Conservation (phyloP, 2,888 invertebrate genomes). For the Lepidonotus clava region DNA sequence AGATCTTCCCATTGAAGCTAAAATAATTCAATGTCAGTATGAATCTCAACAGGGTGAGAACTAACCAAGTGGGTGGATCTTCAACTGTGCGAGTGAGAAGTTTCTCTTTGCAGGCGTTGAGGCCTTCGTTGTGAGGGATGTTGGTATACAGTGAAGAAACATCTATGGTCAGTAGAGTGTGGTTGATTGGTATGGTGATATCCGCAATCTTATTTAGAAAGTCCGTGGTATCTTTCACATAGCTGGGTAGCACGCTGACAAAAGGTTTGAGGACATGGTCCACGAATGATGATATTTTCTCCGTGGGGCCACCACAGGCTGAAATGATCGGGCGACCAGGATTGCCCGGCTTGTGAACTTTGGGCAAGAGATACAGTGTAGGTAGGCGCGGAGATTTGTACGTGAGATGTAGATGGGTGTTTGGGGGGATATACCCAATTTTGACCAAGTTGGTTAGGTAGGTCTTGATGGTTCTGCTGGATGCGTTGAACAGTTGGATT, state of each 20-base stretch:
- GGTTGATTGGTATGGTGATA: not conserved
- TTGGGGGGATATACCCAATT: not conserved
- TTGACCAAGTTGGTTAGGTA: not conserved
- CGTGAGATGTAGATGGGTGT: not conserved
- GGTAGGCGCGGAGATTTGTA: not conserved
- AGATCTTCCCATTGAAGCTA: slow-evolving; percentile 57
- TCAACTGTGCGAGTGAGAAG: not conserved
- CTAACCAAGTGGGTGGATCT: not conserved
- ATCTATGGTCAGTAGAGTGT: not conserved
- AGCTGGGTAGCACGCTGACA: not conserved
- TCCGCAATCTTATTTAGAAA: not conserved
- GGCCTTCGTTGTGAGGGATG: slow-evolving; percentile 5
- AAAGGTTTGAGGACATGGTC: not conserved
- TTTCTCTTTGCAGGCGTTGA: not conserved
- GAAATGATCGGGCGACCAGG: slow-evolving; percentile 11
- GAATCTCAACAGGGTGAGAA: not conserved
- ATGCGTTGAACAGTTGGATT: not conserved
- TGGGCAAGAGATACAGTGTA: not conserved
- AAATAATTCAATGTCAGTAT: slow-evolving; percentile 58
- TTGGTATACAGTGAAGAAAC: slow-evolving; percentile 24
- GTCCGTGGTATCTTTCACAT: not conserved
- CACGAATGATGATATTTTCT: slow-evolving; percentile 1
- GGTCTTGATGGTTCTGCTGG: not conserved
- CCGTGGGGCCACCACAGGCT: not conserved
- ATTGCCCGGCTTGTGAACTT: not conserved